Conservation (phyloP, 1,140 invertebrate genomes). For the Armadillidium nasatum region DNA sequence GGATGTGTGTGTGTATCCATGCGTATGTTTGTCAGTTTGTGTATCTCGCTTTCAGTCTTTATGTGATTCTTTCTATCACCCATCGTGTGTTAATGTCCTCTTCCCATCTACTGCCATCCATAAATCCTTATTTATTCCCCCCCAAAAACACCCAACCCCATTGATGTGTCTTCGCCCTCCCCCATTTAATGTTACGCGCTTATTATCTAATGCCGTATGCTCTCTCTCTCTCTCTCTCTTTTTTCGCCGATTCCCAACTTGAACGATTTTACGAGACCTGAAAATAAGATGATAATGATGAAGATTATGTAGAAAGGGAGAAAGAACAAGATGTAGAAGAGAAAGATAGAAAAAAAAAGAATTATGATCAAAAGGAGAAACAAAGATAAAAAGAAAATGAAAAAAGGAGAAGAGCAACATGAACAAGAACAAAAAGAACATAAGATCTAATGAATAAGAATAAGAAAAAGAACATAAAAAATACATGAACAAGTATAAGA, state of each 20-base stretch:
- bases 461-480: no score
- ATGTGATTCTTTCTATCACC: not conserved
- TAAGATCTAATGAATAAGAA: no score
- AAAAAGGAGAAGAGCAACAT: not conserved
- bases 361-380: not conserved
- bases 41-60: not conserved
- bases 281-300: not conserved
- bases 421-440: no score
- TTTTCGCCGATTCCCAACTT: not conserved
- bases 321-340: not conserved
- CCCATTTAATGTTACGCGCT: conserved; percentile 7
- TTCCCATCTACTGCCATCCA: not conserved
- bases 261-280: not conserved
- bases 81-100: not conserved
- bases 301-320: no score
- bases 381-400: not conserved
- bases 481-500: no score
- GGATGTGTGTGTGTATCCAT: no score
- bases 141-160: not conserved
- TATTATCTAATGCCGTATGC: conserved; percentile 1
- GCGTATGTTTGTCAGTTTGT: no score
- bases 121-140: conserved; percentile 23
- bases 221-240: no score
- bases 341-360: not conserved
- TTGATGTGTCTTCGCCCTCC: not conserved